A percentile compares a stretch with the other conserved stretches of the same genome.
phyloP scores from a whole-genome alignment of 2,888 invertebrate species.

The Meiosimyza decipiens region DNA sequence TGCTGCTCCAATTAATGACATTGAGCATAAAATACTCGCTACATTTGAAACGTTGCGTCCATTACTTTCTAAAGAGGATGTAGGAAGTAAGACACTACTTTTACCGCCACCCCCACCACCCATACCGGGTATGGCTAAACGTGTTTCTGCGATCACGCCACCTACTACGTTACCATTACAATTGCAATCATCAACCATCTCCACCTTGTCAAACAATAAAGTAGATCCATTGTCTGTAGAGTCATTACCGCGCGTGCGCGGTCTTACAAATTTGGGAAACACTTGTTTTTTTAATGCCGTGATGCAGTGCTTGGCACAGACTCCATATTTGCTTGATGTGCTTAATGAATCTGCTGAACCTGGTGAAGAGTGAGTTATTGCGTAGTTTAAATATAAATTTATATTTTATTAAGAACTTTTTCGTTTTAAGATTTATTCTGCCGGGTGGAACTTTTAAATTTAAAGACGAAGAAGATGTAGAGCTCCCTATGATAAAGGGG shows the following conservation, averaged over 20 bases:
- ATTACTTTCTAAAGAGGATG: constrained; percentile 46
- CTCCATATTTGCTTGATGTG: constrained; percentile 79
- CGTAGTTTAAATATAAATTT: constrained; percentile 6
- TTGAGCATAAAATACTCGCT: constrained; percentile 55
- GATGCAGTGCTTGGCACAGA: constrained; percentile 90
- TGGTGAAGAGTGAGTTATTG: constrained; percentile 70
- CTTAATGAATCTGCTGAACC: constrained; percentile 76
- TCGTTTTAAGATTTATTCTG: constrained; percentile 70
- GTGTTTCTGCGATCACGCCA: constrained; percentile 48
- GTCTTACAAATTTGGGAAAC: constrained; percentile 91
- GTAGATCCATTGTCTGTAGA: constrained; percentile 42
- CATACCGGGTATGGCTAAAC: constrained; percentile 62
- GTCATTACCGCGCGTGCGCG: constrained; percentile 74
- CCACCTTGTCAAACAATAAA: background rate
- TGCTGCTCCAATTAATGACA: constrained; percentile 48
- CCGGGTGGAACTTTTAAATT: constrained; percentile 78
- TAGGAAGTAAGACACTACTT: constrained; percentile 42
- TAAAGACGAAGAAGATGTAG: constrained; percentile 69
- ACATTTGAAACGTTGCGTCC: constrained; percentile 52
- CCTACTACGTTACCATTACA: constrained; percentile 20
- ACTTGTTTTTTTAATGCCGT: constrained; percentile 98
- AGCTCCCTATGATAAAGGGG: constrained; percentile 74
- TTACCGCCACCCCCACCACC: constrained; percentile 49
- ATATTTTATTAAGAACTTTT: background rate
- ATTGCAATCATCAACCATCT: constrained; percentile 10